These are phyloP conservation scores for Synanthedon andrenaeformis DNA, from an alignment of 2,888 invertebrate species.

Conservation along the genomic window DNA sequence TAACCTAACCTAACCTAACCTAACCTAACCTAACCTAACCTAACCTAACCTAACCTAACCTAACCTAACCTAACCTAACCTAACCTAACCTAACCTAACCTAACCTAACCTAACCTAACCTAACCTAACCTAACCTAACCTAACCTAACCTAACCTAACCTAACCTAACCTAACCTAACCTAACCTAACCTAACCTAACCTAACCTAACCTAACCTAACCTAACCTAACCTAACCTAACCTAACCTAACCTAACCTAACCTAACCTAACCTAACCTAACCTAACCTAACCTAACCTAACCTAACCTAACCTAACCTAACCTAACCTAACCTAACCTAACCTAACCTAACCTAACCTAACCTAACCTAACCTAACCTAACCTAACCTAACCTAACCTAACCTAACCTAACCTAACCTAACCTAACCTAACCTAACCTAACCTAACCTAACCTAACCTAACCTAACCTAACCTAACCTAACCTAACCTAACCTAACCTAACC, in stretches of 20 bases:
- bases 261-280: constrained; percentile 4
- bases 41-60: constrained; percentile 11
- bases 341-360: constrained; percentile 12
- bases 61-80: neutral
- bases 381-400: constrained; percentile 1
- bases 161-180: constrained; percentile 1
- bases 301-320: constrained; percentile 4
- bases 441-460: constrained; percentile 9
- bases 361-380: constrained; percentile 13
- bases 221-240: constrained; percentile 4
- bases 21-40: constrained; percentile 9
- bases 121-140: no score
- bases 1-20: constrained; percentile 6
- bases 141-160: no score
- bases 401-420: constrained; percentile 8
- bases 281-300: constrained; percentile 1
- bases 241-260: neutral
- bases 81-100: constrained; percentile 11
- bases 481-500: constrained; percentile 9
- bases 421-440: constrained; percentile 6
- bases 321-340: constrained; percentile 13
- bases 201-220: constrained; percentile 13
- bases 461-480: constrained; percentile 10
- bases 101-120: constrained; percentile 2
- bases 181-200: constrained; percentile 14